A percentile compares a stretch with the other conserved stretches of the same genome.
These are phyloP conservation scores for Anastrepha ludens DNA, from an alignment of 1,140 invertebrate species.

Conservation along the genomic window DNA sequence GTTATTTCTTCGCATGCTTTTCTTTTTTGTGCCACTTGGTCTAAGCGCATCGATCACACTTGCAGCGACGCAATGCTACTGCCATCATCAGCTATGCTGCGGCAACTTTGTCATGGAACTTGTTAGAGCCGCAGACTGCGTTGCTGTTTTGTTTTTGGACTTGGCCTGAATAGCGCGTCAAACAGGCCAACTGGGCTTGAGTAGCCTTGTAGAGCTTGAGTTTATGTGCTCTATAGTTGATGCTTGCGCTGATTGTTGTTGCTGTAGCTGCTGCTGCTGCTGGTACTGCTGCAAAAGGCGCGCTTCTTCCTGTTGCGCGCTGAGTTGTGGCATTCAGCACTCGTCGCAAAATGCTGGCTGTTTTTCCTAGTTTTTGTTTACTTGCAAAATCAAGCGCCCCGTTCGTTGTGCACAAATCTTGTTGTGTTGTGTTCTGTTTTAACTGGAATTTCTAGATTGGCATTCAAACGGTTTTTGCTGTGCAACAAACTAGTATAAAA, in stretches of 20 bases:
- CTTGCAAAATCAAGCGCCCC: background rate
- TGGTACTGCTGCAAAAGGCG: background rate
- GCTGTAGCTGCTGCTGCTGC: background rate
- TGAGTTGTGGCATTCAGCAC: conserved; percentile 10
- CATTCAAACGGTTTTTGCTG: conserved; percentile 71
- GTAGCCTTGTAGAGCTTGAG: background rate
- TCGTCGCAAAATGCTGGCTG: conserved; percentile 9
- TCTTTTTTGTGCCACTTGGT: background rate
- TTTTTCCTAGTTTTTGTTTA: background rate
- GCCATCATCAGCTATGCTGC: background rate
- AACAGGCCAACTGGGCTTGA: background rate
- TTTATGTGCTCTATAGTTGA: conserved; percentile 30
- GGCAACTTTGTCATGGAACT: conserved; percentile 3
- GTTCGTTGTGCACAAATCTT: background rate
- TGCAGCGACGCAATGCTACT: background rate
- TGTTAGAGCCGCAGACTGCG: background rate
- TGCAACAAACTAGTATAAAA: conserved; percentile 27
- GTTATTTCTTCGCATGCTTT: background rate
- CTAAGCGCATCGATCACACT: conserved; percentile 29
- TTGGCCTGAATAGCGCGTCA: conserved; percentile 39
- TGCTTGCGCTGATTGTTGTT: background rate
- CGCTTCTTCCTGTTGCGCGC: conserved; percentile 15
- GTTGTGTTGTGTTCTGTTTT: background rate
- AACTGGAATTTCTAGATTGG: conserved; percentile 73
- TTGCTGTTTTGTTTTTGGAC: conserved; percentile 7